Evolutionary conservation across 2,797 vertebrate genomes (phyloP).

Genomic region (Phataginus tricuspis): DNA sequence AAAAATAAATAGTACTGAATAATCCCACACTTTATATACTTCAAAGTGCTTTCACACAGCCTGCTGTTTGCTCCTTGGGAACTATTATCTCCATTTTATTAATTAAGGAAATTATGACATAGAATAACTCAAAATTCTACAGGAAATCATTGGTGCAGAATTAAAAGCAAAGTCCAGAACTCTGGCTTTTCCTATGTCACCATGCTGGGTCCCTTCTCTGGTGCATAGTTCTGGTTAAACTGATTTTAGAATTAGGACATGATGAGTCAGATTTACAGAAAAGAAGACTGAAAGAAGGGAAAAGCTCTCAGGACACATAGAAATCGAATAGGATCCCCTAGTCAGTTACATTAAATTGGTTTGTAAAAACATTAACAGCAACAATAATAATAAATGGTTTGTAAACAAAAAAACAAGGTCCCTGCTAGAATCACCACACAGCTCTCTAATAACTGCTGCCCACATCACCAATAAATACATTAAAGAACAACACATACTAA

Average conservation of each 20-base stretch:
- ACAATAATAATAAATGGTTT: neutral
- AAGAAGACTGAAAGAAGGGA: neutral
- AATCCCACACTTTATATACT: neutral
- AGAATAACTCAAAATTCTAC: constrained; percentile 20
- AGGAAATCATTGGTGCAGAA: neutral
- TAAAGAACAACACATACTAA: neutral
- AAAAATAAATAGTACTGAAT: neutral
- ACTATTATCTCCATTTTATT: neutral
- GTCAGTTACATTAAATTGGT: neutral
- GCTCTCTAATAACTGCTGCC: neutral
- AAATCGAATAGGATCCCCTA: neutral
- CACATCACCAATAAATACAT: neutral
- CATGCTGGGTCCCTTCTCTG: neutral
- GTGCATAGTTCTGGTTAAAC: neutral
- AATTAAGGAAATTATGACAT: neutral
- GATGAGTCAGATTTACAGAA: neutral
- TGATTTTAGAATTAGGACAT: neutral
- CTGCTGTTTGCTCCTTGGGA: neutral
- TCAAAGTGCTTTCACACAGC: neutral
- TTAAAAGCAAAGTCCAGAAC: constrained; percentile 9
- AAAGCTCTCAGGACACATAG: neutral
- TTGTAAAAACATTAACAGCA: constrained; percentile 15
- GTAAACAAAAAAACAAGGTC: neutral
- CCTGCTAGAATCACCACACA: neutral
- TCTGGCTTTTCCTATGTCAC: neutral